Conservation (phyloP, 2,113 vertebrate genomes). For the Azemiops feae region DNA sequence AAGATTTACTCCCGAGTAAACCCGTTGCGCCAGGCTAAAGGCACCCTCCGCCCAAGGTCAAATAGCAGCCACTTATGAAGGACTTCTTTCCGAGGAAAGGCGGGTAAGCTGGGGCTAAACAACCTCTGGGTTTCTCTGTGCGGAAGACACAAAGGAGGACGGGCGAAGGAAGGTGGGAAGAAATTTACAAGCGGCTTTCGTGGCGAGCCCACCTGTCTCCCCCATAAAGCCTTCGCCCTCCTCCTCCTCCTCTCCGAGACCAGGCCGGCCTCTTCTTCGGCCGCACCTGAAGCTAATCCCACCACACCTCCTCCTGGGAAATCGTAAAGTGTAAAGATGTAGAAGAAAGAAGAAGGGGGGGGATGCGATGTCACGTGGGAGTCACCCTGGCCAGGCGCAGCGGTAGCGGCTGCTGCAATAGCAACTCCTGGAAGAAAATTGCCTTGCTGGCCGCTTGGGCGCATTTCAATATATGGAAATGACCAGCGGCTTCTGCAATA, state of each 20-base stretch:
- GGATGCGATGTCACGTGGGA: slow-evolving; percentile 63
- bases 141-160: background rate
- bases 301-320: background rate
- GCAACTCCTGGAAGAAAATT: slow-evolving; percentile 72
- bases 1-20: background rate
- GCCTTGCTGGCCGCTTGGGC: slow-evolving; percentile 79
- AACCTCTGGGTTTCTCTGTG: background rate
- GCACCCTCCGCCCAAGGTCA: background rate
- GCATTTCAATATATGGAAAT: slow-evolving; percentile 86
- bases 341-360: background rate
- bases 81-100: background rate
- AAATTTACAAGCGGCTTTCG: background rate
- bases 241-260: slow-evolving; percentile 12
- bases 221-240: slow-evolving; percentile 21
- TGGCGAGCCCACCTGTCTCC: slow-evolving; percentile 24
- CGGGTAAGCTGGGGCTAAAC: background rate
- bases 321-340: background rate
- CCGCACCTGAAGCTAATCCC: slow-evolving; percentile 37
- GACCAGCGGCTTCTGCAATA: slow-evolving; percentile 79
- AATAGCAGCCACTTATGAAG: too few species aligned
- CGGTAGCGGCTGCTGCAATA: slow-evolving; percentile 48
- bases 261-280: slow-evolving; percentile 12
- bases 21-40: background rate
- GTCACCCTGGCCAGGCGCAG: background rate
- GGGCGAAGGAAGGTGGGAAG: background rate